Conservation (phyloP, 2,888 invertebrate genomes). For the Hanleya hanleyi region DNA sequence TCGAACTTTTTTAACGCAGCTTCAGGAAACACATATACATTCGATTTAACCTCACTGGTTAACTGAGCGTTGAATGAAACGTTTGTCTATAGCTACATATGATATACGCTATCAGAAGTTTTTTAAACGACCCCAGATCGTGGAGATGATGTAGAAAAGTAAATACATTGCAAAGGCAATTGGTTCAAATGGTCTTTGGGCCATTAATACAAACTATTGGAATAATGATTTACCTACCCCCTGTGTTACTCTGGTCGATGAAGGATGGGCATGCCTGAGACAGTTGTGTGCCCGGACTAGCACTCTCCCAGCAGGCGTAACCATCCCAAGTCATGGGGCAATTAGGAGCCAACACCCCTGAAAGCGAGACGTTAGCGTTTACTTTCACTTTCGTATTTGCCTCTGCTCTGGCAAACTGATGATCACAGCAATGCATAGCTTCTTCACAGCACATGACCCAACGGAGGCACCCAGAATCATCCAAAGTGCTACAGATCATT, state of each 20-base stretch:
- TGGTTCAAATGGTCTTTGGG: too few relatives aligned
- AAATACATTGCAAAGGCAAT: too few relatives aligned
- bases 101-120: too few relatives aligned
- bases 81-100: too few relatives aligned
- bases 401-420: conserved; percentile 35
- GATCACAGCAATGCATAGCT: conserved; percentile 45
- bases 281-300: conserved; percentile 55
- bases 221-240: neutral
- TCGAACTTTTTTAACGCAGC: too few relatives aligned
- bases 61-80: too few relatives aligned
- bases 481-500: conserved; percentile 39
- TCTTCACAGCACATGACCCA: conserved; percentile 50
- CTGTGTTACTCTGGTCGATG: neutral
- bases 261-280: conserved; percentile 41
- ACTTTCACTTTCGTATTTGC: neutral
- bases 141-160: too few relatives aligned
- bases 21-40: too few relatives aligned
- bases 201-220: too few relatives aligned
- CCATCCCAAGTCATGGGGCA: conserved; percentile 64
- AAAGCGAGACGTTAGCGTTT: neutral
- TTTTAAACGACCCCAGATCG: too few relatives aligned
- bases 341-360: neutral
- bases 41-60: too few relatives aligned
- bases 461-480: conserved; percentile 37
- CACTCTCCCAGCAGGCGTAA: conserved; percentile 54